phyloP scores from a whole-genome alignment of 2,113 vertebrate species.

The Nettapus auritus region DNA sequence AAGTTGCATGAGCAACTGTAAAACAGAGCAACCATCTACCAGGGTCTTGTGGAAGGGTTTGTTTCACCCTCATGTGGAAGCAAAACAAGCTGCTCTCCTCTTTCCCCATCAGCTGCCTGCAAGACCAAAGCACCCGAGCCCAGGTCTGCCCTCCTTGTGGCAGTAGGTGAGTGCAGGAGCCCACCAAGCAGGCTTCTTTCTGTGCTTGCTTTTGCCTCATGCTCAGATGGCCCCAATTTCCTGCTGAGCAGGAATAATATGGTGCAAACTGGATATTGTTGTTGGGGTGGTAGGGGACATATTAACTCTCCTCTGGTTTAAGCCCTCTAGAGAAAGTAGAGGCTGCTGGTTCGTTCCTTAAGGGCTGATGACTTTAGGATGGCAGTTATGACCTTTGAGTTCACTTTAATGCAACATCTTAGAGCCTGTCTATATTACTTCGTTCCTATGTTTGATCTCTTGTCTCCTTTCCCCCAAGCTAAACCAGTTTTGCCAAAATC shows the following conservation, averaged over 20 bases:
- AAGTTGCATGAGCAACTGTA: background rate
- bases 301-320: background rate
- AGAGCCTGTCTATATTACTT: background rate
- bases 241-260: background rate
- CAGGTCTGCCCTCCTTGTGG: background rate
- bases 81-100: background rate
- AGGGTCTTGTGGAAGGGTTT: background rate
- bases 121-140: background rate
- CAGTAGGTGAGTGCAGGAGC: background rate
- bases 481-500: background rate
- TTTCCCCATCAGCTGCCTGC: background rate
- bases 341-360: background rate
- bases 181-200: background rate
- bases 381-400: background rate
- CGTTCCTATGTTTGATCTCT: background rate
- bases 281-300: background rate
- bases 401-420: background rate
- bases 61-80: background rate
- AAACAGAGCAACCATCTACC: background rate
- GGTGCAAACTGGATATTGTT: accelerated
- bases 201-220: background rate
- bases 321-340: background rate
- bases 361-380: background rate
- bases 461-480: background rate
- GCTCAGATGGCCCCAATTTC: accelerated